Base-by-base conservation (phyloP, 2,888 invertebrate species). In the Cetonia aurata region DNA sequence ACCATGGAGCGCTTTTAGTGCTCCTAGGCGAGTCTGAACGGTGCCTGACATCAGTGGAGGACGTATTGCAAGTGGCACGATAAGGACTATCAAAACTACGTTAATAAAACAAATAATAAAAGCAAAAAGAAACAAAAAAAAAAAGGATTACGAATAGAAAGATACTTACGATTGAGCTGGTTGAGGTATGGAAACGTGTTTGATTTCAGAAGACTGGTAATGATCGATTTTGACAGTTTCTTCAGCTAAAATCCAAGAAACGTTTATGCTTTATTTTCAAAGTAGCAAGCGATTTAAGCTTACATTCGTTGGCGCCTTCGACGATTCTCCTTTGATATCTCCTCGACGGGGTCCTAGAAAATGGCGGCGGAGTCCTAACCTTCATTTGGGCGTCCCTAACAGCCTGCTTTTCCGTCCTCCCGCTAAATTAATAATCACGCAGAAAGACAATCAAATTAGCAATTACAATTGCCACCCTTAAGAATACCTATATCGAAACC, bases 1-100 rank as follows among this genome's bases (percentile, higher is more conserved):
- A 89, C 92, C 92, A 92, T 3, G 92, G 92, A 0, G 95, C 95
- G 78, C 95, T 95, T 72, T 94, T 89, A 6, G 93, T 94, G 79
- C 95, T 95, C 57, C 94, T 89, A 0, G 95, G 95, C 0, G 92
- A 92, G 77, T 91, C 91, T 60, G 89, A 89, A 77, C 86, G 85
- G 73, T 77, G 76, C 15, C 74, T 73, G 13, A 82, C 81, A 76
- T 86, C 80, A 60, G 83, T 82, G 6, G 85, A 85, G 68, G 86
- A 86, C 77, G 86, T 86, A 78, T 86, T 86, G 76, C 85, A 86
- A 62, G 87, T 86, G 72, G 86, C 86, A 71, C 86, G 85, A 79
- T 86, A 87, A 70, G 86, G 85, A 76, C 86, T 86, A 72, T 86
- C 86, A 76, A 85, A 85, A 76, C 83, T 53, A 66, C 70, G 44